Percentiles rank a stretch among this genome's conserved stretches.
These are phyloP conservation scores for Cyaniris semiargus DNA, from an alignment of 2,888 invertebrate genomes.

Conservation along the genomic window DNA sequence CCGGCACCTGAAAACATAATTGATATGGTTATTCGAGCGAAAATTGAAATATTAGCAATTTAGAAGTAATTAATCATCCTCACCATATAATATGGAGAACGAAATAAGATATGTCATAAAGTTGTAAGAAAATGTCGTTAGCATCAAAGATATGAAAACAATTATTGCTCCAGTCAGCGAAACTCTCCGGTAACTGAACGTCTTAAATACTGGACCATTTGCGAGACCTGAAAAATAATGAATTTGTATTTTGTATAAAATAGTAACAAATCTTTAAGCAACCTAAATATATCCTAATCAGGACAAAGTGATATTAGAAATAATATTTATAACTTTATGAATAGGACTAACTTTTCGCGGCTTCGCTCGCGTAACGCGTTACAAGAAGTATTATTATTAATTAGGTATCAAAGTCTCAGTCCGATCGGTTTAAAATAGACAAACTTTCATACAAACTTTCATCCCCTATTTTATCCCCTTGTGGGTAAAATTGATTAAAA, in stretches of 20 bases:
- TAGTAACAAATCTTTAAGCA: background rate
- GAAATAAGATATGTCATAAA: slow-evolving; percentile 83
- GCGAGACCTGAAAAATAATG: slow-evolving; percentile 78
- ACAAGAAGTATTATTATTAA: too few species aligned
- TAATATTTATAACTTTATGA: too few species aligned
- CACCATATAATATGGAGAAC: slow-evolving; percentile 86
- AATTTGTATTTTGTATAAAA: slow-evolving; percentile 9
- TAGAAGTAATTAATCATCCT: slow-evolving; percentile 44
- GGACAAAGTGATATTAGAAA: too few species aligned
- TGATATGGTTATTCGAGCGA: background rate
- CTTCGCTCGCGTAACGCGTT: too few species aligned
- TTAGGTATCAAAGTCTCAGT: too few species aligned
- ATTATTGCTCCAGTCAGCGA: slow-evolving; percentile 82
- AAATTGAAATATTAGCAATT: background rate
- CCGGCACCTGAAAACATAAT: slow-evolving; percentile 77
- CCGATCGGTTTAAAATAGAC: too few species aligned
- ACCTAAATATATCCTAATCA: too few species aligned
- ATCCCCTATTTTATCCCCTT: too few species aligned
- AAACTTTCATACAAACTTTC: too few species aligned
- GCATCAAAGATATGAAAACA: slow-evolving; percentile 80
- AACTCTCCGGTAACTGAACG: slow-evolving; percentile 84
- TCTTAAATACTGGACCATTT: slow-evolving; percentile 86
- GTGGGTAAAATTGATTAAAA: too few species aligned
- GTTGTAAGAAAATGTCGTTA: slow-evolving; percentile 82
- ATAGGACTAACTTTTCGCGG: too few species aligned